A percentile compares a stretch with the other conserved stretches of the same genome.
Conservation (phyloP, 2,113 vertebrate species). For the Ictidomys tridecemlineatus region DNA sequence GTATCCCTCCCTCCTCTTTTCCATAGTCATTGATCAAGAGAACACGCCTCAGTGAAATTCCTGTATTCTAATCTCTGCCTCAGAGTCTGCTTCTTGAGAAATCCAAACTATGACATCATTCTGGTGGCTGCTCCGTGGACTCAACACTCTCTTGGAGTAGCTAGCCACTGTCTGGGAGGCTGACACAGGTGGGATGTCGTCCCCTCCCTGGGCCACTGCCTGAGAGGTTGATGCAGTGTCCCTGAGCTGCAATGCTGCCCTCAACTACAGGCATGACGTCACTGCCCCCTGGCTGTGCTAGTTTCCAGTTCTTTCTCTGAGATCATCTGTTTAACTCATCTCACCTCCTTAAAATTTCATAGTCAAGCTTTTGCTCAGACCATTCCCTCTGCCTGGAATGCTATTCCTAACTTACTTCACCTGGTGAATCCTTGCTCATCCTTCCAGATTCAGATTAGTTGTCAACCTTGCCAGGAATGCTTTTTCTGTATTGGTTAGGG, state of each 20-base stretch:
- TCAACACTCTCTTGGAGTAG: neutral
- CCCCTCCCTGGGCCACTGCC: too few relatives aligned
- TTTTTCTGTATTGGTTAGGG: neutral
- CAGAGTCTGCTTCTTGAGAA: neutral
- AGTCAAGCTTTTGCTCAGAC: neutral
- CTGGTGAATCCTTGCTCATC: neutral
- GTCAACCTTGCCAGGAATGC: neutral
- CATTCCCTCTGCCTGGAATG: neutral
- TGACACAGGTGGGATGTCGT: neutral
- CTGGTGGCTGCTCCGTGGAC: neutral
- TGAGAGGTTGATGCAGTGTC: neutral
- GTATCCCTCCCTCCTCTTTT: neutral
- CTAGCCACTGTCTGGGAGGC: neutral
- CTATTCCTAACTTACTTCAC: neutral
- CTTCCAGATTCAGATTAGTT: neutral
- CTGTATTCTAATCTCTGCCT: neutral
- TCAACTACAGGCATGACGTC: neutral
- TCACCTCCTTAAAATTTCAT: neutral
- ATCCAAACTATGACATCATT: neutral
- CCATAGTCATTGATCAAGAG: neutral
- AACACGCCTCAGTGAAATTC: neutral
- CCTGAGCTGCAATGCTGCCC: rapidly evolving
- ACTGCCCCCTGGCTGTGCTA: neutral
- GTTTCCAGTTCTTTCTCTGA: neutral
- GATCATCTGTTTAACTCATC: neutral